Evolutionary conservation across 2,797 vertebrate genomes (phyloP).

Genomic region (Acrossocheilus fasciatus): DNA sequence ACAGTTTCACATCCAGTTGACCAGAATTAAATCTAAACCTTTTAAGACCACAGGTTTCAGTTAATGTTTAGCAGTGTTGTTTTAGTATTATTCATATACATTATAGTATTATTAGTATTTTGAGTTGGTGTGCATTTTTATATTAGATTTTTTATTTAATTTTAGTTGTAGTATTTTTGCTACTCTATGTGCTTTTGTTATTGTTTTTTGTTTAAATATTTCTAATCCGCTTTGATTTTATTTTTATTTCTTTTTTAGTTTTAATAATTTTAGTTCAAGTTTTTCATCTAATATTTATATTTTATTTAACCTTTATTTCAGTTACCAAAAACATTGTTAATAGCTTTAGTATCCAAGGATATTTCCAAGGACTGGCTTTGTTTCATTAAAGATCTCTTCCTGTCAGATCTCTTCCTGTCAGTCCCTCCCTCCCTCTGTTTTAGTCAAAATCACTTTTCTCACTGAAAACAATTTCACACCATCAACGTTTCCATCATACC

Average conservation of each 20-base stretch:
- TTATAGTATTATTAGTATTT: not conserved
- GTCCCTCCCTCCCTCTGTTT: slow-evolving; percentile 2
- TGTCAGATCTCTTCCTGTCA: slow-evolving; percentile 20
- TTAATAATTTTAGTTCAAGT: not conserved
- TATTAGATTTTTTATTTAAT: not conserved
- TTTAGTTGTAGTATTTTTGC: not conserved
- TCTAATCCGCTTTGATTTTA: not conserved
- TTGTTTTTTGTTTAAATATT: too few relatives aligned
- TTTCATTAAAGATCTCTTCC: not conserved
- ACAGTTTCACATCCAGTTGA: not conserved
- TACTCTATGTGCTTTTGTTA: not conserved
- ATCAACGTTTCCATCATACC: slow-evolving; percentile 38
- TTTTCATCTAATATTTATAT: not conserved
- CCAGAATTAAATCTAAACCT: too few relatives aligned
- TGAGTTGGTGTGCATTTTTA: not conserved
- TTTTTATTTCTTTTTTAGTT: not conserved
- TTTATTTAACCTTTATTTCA: not conserved
- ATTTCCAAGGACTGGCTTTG: not conserved
- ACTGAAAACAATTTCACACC: slow-evolving; percentile 27
- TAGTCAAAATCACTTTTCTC: slow-evolving; percentile 17
- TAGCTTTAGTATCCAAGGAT: not conserved
- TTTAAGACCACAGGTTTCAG: not conserved
- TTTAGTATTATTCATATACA: not conserved
- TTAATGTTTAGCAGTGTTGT: not conserved
- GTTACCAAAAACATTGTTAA: not conserved